Percentiles rank a stretch among this genome's conserved stretches.
phyloP scores from a whole-genome alignment of 2,888 invertebrate species.

The Volucella zonaria region DNA sequence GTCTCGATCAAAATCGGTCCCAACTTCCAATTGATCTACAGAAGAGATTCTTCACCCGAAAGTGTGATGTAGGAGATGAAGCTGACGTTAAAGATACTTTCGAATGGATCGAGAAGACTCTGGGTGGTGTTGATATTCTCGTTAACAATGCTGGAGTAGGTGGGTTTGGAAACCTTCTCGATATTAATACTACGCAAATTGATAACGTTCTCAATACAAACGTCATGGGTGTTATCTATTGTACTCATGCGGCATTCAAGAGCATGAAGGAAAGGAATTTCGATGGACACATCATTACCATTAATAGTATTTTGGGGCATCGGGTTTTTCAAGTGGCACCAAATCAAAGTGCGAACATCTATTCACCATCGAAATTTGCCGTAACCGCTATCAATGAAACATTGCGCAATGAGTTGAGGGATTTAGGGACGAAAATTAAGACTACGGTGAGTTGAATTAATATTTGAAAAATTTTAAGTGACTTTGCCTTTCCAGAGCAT shows the following conservation, averaged over 20 bases:
- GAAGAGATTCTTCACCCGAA: constrained; percentile 77
- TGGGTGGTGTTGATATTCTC: constrained; percentile 84
- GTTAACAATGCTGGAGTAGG: constrained; percentile 83
- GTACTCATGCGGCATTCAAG: constrained; percentile 81
- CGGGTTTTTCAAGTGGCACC: constrained; percentile 27
- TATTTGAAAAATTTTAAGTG: not conserved
- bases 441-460: constrained; percentile 74
- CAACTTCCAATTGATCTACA: constrained; percentile 63
- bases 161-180: constrained; percentile 29
- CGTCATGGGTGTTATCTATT: constrained; percentile 80
- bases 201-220: constrained; percentile 81
- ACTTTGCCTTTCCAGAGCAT: constrained; percentile 39
- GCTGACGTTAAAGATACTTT: constrained; percentile 83
- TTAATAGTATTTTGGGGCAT: constrained; percentile 78
- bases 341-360: constrained; percentile 67
- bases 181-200: constrained; percentile 18
- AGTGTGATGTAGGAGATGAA: constrained; percentile 83
- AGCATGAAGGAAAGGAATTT: constrained; percentile 81
- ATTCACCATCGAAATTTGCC: constrained; percentile 75
- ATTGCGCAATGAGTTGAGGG: constrained; percentile 75
- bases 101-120: constrained; percentile 81
- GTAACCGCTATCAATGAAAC: constrained; percentile 75
- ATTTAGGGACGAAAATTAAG: constrained; percentile 74
- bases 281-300: constrained; percentile 83
- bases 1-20: constrained; percentile 61